Conservation (phyloP, 2,888 invertebrate species). For the Lymantria monacha region DNA sequence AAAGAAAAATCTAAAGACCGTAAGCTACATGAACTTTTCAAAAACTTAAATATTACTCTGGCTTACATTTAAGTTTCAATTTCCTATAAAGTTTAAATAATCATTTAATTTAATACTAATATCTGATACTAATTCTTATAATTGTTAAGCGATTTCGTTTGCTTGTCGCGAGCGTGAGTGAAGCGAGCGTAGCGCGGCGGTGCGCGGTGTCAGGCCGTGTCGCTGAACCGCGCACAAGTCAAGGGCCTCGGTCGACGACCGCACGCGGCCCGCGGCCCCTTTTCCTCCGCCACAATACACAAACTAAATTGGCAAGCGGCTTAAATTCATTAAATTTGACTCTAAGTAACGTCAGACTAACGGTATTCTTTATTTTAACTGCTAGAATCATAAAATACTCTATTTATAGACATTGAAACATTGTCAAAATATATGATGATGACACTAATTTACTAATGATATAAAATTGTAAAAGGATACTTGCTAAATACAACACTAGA, state of each 20-base stretch:
- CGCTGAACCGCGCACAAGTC: constrained; percentile 76
- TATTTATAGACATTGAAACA: not conserved
- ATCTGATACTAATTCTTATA: not conserved
- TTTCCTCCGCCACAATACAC: constrained; percentile 62
- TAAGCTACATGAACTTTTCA: no score
- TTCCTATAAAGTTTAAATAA: no score
- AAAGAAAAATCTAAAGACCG: no score
- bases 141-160: constrained; percentile 1
- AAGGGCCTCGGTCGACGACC: constrained; percentile 81
- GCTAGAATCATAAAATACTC: not conserved
- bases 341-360: constrained; percentile 31
- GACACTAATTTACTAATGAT: no score
- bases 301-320: constrained; percentile 53
- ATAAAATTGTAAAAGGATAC: no score
- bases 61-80: no score
- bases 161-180: not conserved
- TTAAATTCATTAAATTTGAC: constrained; percentile 44
- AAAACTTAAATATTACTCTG: no score
- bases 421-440: not conserved
- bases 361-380: constrained; percentile 26
- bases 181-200: constrained; percentile 25
- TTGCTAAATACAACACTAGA: no score
- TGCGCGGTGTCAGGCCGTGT: constrained; percentile 60
- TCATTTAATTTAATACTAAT: no score
- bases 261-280: constrained; percentile 58